phyloP scores from a whole-genome alignment of 1,140 invertebrate species.

The Littorina saxatilis region DNA sequence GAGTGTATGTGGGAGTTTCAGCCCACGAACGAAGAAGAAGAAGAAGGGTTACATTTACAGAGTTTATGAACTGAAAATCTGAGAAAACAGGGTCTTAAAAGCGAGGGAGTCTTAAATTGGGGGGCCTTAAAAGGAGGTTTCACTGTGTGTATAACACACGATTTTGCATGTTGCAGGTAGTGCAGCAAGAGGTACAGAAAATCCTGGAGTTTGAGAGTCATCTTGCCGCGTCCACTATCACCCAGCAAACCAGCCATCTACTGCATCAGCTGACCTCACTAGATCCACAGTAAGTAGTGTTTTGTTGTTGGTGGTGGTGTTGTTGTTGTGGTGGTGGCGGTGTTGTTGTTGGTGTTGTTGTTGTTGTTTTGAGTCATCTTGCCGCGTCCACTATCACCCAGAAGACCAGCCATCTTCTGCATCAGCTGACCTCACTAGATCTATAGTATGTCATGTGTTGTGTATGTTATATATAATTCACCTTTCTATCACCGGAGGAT shows the following conservation, averaged over 20 bases:
- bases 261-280: slow-evolving; percentile 88
- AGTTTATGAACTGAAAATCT: too few relatives aligned
- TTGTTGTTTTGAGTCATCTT: slow-evolving; percentile 89
- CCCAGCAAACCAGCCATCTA: slow-evolving; percentile 91
- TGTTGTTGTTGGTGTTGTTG: too few relatives aligned
- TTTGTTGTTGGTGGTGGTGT: neutral
- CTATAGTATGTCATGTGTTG: slow-evolving; percentile 75
- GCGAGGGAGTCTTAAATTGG: too few relatives aligned
- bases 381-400: slow-evolving; percentile 94
- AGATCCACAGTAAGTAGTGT: slow-evolving; percentile 80
- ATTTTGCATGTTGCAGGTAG: slow-evolving; percentile 73
- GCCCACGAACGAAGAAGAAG: too few relatives aligned
- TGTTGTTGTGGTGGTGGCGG: neutral
- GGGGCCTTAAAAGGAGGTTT: too few relatives aligned
- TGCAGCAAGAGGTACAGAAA: slow-evolving; percentile 85
- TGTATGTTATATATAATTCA: too few relatives aligned
- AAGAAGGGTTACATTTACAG: too few relatives aligned
- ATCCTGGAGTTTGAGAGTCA: slow-evolving; percentile 96
- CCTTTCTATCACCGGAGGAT: too few relatives aligned
- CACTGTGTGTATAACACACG: neutral
- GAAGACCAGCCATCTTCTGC: slow-evolving; percentile 89
- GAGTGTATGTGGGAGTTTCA: too few relatives aligned
- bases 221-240: slow-evolving; percentile 92
- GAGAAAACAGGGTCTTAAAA: too few relatives aligned
- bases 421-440: slow-evolving; percentile 89